phyloP scores from a whole-genome alignment of 2,113 vertebrate genomes.

The Paedocypris sp. region DNA sequence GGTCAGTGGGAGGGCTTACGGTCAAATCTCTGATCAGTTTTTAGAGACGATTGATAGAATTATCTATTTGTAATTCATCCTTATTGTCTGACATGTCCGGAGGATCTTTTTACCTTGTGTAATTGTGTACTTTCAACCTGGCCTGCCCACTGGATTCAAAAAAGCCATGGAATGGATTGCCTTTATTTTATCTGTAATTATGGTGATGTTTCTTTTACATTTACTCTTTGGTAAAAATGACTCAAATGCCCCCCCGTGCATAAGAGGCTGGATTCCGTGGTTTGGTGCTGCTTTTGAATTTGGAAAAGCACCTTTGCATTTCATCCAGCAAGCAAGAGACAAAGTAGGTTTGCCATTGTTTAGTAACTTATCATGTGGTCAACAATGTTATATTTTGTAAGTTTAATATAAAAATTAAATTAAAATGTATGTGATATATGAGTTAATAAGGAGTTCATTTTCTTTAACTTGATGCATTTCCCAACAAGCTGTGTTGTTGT shows the following conservation, averaged over 20 bases:
- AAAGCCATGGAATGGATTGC: conserved; percentile 30
- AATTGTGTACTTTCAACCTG: not conserved
- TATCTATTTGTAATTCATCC: too few species aligned
- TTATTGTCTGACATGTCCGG: not conserved
- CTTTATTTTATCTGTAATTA: conserved; percentile 15
- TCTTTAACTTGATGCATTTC: too few species aligned
- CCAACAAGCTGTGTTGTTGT: too few species aligned
- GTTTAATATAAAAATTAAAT: too few species aligned
- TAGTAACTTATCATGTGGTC: not conserved
- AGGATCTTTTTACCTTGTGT: not conserved
- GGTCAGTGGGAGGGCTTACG: not conserved
- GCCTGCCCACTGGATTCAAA: not conserved
- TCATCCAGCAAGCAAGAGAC: conserved; percentile 59
- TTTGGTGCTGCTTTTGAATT: conserved; percentile 65
- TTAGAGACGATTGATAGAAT: too few species aligned
- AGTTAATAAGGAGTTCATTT: too few species aligned
- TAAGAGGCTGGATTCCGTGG: conserved; percentile 72
- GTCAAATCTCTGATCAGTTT: not conserved
- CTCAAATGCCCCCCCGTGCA: conserved; percentile 52
- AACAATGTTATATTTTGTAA: too few species aligned
- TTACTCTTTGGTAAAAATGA: conserved; percentile 41
- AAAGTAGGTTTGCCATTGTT: conserved; percentile 50
- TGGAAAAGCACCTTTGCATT: conserved; percentile 65
- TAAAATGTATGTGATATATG: too few species aligned
- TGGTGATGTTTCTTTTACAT: conserved; percentile 23